Evolutionary conservation across 2,888 invertebrate genomes (phyloP).

Genomic region (Spicauda simplicius): DNA sequence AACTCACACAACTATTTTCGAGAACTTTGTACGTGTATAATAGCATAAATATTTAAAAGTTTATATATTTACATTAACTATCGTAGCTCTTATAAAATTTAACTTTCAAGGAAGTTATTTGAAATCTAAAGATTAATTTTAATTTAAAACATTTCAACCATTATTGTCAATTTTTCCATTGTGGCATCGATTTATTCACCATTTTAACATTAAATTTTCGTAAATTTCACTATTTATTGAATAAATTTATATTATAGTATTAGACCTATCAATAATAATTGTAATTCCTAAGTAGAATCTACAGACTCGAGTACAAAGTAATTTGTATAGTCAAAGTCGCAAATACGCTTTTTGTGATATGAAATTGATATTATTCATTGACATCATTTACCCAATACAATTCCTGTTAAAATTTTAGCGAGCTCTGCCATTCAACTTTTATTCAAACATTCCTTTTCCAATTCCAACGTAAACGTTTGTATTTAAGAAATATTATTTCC

Average conservation of each 20-base stretch:
- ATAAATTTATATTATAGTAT: not conserved
- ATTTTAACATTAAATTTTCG: not conserved
- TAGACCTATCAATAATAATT: conserved; percentile 23
- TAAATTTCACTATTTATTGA: not conserved
- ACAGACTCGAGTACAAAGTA: conserved; percentile 49
- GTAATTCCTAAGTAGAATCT: conserved; percentile 43
- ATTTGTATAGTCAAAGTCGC: conserved; percentile 55
- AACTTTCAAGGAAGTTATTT: not conserved
- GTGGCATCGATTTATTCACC: conserved; percentile 27
- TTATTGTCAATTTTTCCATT: conserved; percentile 62
- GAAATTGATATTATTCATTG: conserved; percentile 82
- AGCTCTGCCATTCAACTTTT: conserved; percentile 18
- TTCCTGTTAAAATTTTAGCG: conserved; percentile 54
- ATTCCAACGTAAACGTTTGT: not conserved
- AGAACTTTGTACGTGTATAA: conserved; percentile 28
- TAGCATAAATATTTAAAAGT: conserved; percentile 41
- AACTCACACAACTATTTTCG: not conserved
- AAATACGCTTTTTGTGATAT: conserved; percentile 71
- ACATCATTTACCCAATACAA: conserved; percentile 74
- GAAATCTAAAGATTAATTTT: not conserved
- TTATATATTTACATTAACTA: not conserved
- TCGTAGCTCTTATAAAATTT: not conserved
- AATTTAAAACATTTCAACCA: not conserved
- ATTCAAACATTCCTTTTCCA: not conserved
- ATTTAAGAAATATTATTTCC: no score